Evolutionary conservation across 2,797 vertebrate genomes (phyloP).

Genomic region (Brachyalestes nurse): DNA sequence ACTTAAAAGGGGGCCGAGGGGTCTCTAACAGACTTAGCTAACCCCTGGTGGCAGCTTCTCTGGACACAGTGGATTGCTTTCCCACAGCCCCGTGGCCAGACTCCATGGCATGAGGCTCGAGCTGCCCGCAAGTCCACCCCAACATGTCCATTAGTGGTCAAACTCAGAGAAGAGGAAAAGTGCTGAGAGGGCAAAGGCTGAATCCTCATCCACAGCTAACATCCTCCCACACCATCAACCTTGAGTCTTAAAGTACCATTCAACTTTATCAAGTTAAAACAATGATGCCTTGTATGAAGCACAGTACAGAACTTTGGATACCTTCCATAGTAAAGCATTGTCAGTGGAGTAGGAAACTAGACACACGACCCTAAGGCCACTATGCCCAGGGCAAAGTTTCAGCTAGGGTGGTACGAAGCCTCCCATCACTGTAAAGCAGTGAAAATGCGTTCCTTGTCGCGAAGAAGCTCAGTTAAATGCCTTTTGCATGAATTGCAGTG

Average conservation of each 20-base stretch:
- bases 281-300: background rate
- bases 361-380: too few relatives aligned
- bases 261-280: background rate
- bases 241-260: constrained; percentile 47
- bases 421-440: too few relatives aligned
- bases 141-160: constrained; percentile 42
- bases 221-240: constrained; percentile 58
- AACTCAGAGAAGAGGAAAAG: constrained; percentile 29
- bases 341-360: too few relatives aligned
- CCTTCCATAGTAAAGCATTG: too few relatives aligned
- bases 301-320: background rate
- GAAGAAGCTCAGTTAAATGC: too few relatives aligned
- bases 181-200: constrained; percentile 35
- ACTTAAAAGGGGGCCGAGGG: constrained; percentile 17
- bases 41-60: constrained; percentile 53
- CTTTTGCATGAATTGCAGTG: too few relatives aligned
- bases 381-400: too few relatives aligned
- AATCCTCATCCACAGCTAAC: constrained; percentile 31
- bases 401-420: too few relatives aligned
- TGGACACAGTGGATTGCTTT: constrained; percentile 62
- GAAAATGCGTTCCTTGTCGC: too few relatives aligned
- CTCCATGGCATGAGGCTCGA: constrained; percentile 44
- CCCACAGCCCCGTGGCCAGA: constrained; percentile 35
- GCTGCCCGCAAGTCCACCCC: constrained; percentile 52
- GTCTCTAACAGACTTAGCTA: constrained; percentile 55